phyloP scores from a whole-genome alignment of 2,113 vertebrate genomes.

The Onychostoma macrolepis region DNA sequence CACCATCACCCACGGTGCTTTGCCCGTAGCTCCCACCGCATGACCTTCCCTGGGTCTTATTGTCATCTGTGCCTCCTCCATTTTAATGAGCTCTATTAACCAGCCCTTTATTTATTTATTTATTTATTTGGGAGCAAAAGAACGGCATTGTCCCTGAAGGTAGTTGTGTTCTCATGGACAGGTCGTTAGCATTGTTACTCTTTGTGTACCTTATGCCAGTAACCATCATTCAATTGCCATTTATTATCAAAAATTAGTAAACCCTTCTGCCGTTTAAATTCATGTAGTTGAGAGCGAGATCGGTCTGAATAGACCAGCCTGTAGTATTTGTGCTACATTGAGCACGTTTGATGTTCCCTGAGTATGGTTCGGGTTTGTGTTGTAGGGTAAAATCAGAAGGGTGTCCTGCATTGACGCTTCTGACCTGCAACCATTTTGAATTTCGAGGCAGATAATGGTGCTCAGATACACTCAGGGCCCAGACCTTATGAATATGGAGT shows the following conservation, averaged over 20 bases:
- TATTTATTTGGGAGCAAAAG: constrained; percentile 69
- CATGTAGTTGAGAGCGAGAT: neutral
- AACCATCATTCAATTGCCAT: neutral
- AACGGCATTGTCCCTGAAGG: constrained; percentile 55
- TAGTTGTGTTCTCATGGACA: constrained; percentile 11
- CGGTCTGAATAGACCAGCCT: neutral
- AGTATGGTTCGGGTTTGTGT: constrained; percentile 28
- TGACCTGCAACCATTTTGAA: constrained; percentile 68
- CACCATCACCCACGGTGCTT: constrained; percentile 41
- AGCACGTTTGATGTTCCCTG: constrained; percentile 4
- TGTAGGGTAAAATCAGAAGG: constrained; percentile 44
- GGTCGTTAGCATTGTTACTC: neutral
- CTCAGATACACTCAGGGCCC: constrained; percentile 65
- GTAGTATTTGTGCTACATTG: neutral
- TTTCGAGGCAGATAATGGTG: constrained; percentile 60
- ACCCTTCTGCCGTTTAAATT: neutral
- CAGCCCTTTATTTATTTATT: constrained; percentile 66
- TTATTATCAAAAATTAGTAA: neutral
- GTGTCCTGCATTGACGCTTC: constrained; percentile 40
- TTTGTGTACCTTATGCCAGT: neutral
- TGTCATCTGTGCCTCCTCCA: constrained; percentile 68
- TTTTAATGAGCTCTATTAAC: constrained; percentile 79
- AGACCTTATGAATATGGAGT: constrained; percentile 75
- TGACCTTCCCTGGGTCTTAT: constrained; percentile 66
- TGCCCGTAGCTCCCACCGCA: constrained; percentile 1